Evolutionary conservation across 2,113 vertebrate species (phyloP).

Genomic region (Pseudorectes ferrugineus): DNA sequence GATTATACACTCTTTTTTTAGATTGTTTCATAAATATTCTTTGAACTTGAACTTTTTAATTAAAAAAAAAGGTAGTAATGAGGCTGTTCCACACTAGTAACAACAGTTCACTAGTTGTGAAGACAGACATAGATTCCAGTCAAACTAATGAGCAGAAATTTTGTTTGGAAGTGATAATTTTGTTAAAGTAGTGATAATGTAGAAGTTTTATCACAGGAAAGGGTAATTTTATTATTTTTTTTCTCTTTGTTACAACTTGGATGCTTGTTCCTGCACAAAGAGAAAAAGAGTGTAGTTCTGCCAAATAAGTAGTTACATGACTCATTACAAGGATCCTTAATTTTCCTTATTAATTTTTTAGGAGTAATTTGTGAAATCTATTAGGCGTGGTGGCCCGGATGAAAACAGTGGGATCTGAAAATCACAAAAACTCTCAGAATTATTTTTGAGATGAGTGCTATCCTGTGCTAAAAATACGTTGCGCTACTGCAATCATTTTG

Average conservation of each 20-base stretch:
- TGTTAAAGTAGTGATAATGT: background rate
- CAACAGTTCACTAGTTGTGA: background rate
- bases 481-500: slow-evolving; percentile 71
- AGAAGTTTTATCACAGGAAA: background rate
- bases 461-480: slow-evolving; percentile 67
- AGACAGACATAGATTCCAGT: background rate
- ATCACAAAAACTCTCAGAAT: slow-evolving; percentile 39
- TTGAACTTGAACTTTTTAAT: background rate
- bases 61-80: background rate
- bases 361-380: slow-evolving; percentile 45
- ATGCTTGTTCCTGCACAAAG: background rate
- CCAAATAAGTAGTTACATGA: slow-evolving; percentile 47
- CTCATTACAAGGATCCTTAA: slow-evolving; percentile 44
- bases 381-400: slow-evolving; percentile 7
- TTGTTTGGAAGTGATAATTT: background rate
- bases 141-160: background rate
- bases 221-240: background rate
- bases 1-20: background rate
- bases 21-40: background rate
- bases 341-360: slow-evolving; percentile 56
- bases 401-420: slow-evolving; percentile 51
- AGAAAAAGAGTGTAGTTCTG: background rate
- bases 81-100: background rate
- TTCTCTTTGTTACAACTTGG: background rate
- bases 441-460: slow-evolving; percentile 76